phyloP scores from a whole-genome alignment of 2,888 invertebrate species.

The Cantharis rustica region DNA sequence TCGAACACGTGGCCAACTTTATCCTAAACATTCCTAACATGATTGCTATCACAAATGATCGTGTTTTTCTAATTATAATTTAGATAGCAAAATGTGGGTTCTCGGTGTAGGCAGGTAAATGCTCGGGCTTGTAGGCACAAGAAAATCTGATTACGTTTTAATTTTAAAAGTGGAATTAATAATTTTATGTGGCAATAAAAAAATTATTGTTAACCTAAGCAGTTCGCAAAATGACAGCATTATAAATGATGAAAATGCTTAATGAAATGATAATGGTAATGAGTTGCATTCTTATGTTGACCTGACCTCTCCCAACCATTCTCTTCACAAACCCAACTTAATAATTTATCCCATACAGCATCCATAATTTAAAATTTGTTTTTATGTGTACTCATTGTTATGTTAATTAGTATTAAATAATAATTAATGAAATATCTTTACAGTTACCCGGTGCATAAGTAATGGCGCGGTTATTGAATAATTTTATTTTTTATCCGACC shows the following conservation, averaged over 20 bases:
- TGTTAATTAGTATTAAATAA: not conserved
- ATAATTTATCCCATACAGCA: slow-evolving; percentile 34
- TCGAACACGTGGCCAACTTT: slow-evolving; percentile 15
- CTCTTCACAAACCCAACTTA: slow-evolving; percentile 33
- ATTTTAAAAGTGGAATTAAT: not conserved
- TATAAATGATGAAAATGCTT: slow-evolving; percentile 42
- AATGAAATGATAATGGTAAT: slow-evolving; percentile 44
- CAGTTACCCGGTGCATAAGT: not conserved
- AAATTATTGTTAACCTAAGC: slow-evolving; percentile 18
- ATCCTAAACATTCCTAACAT: slow-evolving; percentile 20
- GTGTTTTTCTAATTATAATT: slow-evolving; percentile 25
- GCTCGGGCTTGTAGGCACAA: not conserved
- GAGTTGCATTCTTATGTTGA: slow-evolving; percentile 41
- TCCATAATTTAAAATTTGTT: slow-evolving; percentile 25
- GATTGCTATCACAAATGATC: slow-evolving; percentile 20
- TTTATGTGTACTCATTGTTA: not conserved
- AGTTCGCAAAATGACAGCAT: slow-evolving; percentile 37
- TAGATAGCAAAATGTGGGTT: slow-evolving; percentile 24
- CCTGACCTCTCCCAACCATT: slow-evolving; percentile 39
- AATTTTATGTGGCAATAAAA: not conserved
- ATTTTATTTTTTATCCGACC: not conserved
- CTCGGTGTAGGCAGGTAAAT: slow-evolving; percentile 16
- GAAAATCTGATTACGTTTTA: not conserved
- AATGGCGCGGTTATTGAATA: not conserved
- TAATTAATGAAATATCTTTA: not conserved